Evolutionary conservation across 1,140 invertebrate genomes (phyloP), one percentile per base, ranked within the genome.

Genomic region (Zaprionus camerounensis): DNA sequence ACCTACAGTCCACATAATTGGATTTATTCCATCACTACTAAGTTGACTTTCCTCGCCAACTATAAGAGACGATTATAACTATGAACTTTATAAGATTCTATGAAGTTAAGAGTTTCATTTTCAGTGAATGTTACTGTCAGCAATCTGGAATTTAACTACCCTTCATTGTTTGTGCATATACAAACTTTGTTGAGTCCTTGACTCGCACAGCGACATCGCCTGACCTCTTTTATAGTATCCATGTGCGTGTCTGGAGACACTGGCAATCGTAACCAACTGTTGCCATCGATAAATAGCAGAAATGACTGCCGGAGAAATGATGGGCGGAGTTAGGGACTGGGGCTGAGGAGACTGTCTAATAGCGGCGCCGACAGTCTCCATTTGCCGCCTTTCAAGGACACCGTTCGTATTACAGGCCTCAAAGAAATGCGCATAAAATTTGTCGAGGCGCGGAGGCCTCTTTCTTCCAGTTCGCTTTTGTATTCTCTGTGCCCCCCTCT

Each of bases 341-440:
- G n/a, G 41, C 15, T 15, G 15, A 17, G 20, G 46, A 51, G 31
- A 49, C 17, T 64, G 74, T 59, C 44, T 70, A 80, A 78, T 71
- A 51, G 46, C 57, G 78, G 71, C 71, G 78, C 71, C 76, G 78
- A 71, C 71, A 71, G 78, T 75, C 78, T 75, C 71, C 75, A 78
- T 70, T 63, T 62, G 65, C 71, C 64, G 70, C 53, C 62, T 64
- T 62, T 81, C 78, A 81, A 81, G 78, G 76, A 78, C 78, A 71
- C 38, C 5, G 31, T 34, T 56, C 70, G n/a, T 56, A 77, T 66
- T 69, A 65, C 24, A 31, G 41, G n/a, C 49, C 53, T 20, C 53
- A 71, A 69, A 61, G 56, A 73, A 78, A 81, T 81, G 76, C 78
- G 78, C 78, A 81, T 81, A 78, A 78, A 71, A 81, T 75, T 65